Conservation (phyloP, 2,888 invertebrate genomes). For the Seira ritae region DNA sequence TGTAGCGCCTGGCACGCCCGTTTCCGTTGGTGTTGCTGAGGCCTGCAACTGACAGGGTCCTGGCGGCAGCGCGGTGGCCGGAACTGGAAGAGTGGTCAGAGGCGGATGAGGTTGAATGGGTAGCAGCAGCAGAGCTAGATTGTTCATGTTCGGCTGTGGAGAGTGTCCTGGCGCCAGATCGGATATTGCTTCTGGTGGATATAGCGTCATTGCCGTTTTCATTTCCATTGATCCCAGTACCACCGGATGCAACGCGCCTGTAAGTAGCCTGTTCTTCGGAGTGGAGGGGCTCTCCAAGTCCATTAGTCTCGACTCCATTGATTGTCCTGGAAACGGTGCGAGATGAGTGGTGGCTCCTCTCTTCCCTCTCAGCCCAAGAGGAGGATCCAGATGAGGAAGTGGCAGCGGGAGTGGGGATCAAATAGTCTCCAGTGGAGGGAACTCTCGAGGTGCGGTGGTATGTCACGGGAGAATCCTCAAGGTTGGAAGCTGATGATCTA, state of each 20-base stretch:
- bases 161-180: not conserved
- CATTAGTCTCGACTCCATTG: not conserved
- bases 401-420: not conserved
- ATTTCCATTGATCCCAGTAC: not conserved
- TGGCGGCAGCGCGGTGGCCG: not conserved
- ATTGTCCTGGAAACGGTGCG: not conserved
- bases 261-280: not conserved
- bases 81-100: not conserved
- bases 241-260: not conserved
- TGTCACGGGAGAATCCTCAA: not conserved
- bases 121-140: not conserved
- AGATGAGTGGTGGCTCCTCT: not conserved
- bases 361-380: not conserved
- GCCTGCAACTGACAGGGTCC: not conserved
- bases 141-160: not conserved
- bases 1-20: not conserved
- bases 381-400: not conserved
- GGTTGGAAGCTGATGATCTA: not conserved
- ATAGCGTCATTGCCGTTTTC: not conserved
- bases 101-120: not conserved
- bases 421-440: not conserved
- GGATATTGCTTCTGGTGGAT: not conserved
- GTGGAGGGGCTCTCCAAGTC: not conserved
- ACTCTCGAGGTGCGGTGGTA: not conserved
- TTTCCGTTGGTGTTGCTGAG: not conserved